Conservation (phyloP, 1,140 invertebrate genomes). For the Helicorthomorpha holstii region DNA sequence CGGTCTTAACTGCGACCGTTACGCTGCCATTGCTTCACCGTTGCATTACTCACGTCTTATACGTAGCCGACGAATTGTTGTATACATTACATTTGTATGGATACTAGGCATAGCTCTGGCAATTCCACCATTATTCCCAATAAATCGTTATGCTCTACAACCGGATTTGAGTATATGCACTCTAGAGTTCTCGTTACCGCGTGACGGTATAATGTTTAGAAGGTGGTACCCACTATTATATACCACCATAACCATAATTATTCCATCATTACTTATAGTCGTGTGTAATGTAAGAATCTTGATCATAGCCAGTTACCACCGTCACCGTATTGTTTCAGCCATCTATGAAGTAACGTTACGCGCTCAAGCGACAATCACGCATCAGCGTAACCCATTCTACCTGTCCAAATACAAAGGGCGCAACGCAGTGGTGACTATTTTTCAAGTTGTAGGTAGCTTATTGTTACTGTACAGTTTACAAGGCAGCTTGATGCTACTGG, state of each 20-base stretch:
- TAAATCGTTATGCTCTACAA: conserved; percentile 34
- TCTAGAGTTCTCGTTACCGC: conserved; percentile 39
- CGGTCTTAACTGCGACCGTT: conserved; percentile 57
- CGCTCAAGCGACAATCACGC: conserved; percentile 63
- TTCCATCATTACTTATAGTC: conserved; percentile 48
- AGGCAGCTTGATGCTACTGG: conserved; percentile 50
- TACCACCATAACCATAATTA: conserved; percentile 39
- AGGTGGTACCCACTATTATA: conserved; percentile 43
- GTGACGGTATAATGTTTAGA: conserved; percentile 31
- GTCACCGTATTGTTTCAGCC: conserved; percentile 62
- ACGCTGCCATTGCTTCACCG: conserved; percentile 56
- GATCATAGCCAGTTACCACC: conserved; percentile 58
- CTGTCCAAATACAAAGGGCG: conserved; percentile 38
- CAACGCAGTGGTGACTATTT: conserved; percentile 46
- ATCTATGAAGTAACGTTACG: conserved; percentile 67
- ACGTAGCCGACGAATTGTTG: conserved; percentile 38
- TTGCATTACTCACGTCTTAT: conserved; percentile 54
- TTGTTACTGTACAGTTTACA: conserved; percentile 53
- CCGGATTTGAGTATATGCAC: conserved; percentile 40
- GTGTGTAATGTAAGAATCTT: conserved; percentile 47
- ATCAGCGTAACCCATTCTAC: conserved; percentile 51
- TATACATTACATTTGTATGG: conserved; percentile 32
- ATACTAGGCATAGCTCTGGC: conserved; percentile 18
- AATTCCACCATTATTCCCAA: conserved; percentile 21
- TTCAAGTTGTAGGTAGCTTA: conserved; percentile 50